A percentile compares a stretch with the other conserved stretches of the same genome.
Evolutionary conservation across 2,113 vertebrate species (phyloP).

Genomic region (Scalopus aquaticus): DNA sequence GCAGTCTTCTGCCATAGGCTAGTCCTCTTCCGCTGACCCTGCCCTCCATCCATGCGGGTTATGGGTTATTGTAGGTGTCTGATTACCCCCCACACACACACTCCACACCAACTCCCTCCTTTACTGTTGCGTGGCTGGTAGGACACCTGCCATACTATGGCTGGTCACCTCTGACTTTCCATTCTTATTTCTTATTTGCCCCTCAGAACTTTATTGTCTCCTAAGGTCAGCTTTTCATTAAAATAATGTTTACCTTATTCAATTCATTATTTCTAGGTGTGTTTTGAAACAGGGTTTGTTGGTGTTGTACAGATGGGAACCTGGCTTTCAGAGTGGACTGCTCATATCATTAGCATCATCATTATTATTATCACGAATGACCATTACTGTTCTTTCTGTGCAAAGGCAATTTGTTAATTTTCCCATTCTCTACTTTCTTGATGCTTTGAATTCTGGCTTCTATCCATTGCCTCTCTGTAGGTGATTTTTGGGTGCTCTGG

Average conservation of each 20-base stretch:
- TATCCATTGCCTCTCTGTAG: background rate
- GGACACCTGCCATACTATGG: too few species aligned
- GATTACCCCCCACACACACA: background rate
- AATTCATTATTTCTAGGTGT: background rate
- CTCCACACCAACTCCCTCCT: background rate
- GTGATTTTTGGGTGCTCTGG: background rate
- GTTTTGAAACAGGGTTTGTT: background rate
- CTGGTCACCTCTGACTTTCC: background rate
- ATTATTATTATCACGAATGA: background rate
- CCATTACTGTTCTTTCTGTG: background rate
- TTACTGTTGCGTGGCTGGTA: background rate
- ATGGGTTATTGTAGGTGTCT: background rate
- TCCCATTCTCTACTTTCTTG: fast-evolving
- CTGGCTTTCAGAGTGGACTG: background rate
- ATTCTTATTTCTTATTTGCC: background rate
- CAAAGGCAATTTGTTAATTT: background rate
- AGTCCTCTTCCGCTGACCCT: background rate
- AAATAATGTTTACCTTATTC: background rate
- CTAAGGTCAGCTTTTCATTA: background rate
- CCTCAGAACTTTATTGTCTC: background rate
- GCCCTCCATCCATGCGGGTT: background rate
- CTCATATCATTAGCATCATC: background rate
- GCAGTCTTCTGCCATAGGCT: background rate
- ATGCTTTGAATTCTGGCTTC: background rate
- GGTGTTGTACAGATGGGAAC: background rate